Base-by-base conservation (phyloP, 2,113 vertebrate species). In the Acanthochromis polyacanthus region DNA sequence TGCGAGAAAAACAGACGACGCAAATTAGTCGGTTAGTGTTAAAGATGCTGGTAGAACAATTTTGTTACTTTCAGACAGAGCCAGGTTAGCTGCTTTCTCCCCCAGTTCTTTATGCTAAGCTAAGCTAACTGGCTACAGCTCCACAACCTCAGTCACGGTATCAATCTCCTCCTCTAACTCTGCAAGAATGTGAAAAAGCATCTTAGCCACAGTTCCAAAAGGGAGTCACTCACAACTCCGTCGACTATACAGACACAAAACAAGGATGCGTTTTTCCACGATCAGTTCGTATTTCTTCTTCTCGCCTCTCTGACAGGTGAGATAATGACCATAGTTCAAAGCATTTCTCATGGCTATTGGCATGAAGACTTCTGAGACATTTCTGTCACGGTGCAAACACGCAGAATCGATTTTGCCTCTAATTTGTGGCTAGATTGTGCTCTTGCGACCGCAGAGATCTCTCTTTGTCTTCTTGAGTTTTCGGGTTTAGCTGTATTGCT, bases 331-430 rank as follows among this genome's bases (percentile, higher is more conserved):
- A 16, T 38, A 25, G 30, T 50, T 1, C 36, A 61, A 43, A 23
- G 20, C 20, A 22, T 32, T n/a, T 20, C 10, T 59, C 36, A 17
- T 36, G 32, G 7, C 32, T 36, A 9, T 36, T 36, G 32, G 32
- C 32, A 36, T 36, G 32, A 36, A 53, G 19, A 75, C 40, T 51
- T 38, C 52, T 14, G 58, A 73, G 77, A 57, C 25, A 46, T 15
- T 66, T 48, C 70, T 40, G 55, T 16, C 30, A 3, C n/a, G 45
- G 48, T 30, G 46, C 38, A 17, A 67, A 58, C 52, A 68, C 48
- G 51, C 20, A 66, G 43, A 68, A 14, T 53, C 5, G 1, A 12
- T 22, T 52, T n/a, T 4, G 5, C 32, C 40, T 43, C 14, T 3
- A 43, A 43, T 14, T 43, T 3, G 52, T 40, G 28, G 14, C 55